A percentile compares a stretch with the other conserved stretches of the same genome.
Conservation (phyloP, 2,888 invertebrate genomes). For the Ferdinandea cuprea region DNA sequence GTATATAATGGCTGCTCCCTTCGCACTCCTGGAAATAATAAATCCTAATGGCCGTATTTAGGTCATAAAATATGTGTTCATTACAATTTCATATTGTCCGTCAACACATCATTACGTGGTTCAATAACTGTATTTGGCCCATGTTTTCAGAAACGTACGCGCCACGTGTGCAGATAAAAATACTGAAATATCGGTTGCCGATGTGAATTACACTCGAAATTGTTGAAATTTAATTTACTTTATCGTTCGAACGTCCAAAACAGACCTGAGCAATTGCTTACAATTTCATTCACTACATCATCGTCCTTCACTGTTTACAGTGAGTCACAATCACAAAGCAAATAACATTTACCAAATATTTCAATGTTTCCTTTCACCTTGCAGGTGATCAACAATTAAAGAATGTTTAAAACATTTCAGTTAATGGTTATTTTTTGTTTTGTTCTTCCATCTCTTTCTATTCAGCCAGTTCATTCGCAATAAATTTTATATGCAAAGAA, state of each 20-base stretch:
- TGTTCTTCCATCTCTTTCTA: not conserved
- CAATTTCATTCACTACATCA: slow-evolving; percentile 5
- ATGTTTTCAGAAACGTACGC: too few relatives aligned
- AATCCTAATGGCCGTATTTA: too few relatives aligned
- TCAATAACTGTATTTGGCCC: too few relatives aligned
- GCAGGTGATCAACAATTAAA: slow-evolving; percentile 26
- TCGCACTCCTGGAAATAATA: too few relatives aligned
- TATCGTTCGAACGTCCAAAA: not conserved
- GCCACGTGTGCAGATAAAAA: too few relatives aligned
- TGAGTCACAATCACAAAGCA: slow-evolving; percentile 7
- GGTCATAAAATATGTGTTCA: too few relatives aligned
- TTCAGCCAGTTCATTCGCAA: slow-evolving; percentile 33
- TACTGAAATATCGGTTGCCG: too few relatives aligned
- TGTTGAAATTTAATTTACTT: too few relatives aligned
- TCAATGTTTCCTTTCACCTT: slow-evolving; percentile 31
- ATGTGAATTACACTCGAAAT: too few relatives aligned
- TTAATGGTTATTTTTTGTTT: slow-evolving; percentile 6
- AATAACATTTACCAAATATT: not conserved
- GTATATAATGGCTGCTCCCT: too few relatives aligned
- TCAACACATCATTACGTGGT: too few relatives aligned
- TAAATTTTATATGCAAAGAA: slow-evolving; percentile 45
- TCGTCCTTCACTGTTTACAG: not conserved
- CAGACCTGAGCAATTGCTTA: not conserved
- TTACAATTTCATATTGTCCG: too few relatives aligned
- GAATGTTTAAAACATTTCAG: slow-evolving; percentile 24